phyloP scores from a whole-genome alignment of 2,113 vertebrate genomes.

The Tyto alba region DNA sequence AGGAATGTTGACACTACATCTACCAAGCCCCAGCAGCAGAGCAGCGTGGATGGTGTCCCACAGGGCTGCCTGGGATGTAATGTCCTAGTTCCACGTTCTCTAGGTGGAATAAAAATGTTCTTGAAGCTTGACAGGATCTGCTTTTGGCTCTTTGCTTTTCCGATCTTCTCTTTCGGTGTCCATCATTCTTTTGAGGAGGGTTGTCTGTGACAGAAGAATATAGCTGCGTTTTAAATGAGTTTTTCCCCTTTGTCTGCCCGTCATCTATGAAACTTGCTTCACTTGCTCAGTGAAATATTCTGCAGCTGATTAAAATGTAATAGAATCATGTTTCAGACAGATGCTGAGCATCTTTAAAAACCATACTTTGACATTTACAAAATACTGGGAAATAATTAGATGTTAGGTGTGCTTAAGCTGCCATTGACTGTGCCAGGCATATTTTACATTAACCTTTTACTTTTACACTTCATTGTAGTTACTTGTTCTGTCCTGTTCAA shows the following conservation, averaged over 20 bases:
- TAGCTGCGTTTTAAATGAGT: background rate
- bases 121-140: background rate
- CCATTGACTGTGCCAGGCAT: background rate
- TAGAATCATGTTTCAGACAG: background rate
- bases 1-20: accelerated
- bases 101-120: background rate
- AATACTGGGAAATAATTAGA: background rate
- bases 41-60: background rate
- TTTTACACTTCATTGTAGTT: background rate
- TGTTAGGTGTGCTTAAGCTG: background rate
- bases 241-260: background rate
- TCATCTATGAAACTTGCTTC: background rate
- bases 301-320: background rate
- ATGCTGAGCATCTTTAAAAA: background rate
- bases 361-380: background rate
- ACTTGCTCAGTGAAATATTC: background rate
- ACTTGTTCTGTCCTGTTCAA: background rate
- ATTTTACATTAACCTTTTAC: background rate
- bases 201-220: background rate
- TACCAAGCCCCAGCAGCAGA: background rate
- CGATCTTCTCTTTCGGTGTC: background rate
- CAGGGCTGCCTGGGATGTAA: background rate
- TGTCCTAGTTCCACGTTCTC: background rate
- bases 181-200: background rate
- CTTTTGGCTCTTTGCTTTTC: background rate